Evolutionary conservation across 1,140 invertebrate species (phyloP), one percentile per base, ranked within the genome.

Genomic region (Theocolax elegans): DNA sequence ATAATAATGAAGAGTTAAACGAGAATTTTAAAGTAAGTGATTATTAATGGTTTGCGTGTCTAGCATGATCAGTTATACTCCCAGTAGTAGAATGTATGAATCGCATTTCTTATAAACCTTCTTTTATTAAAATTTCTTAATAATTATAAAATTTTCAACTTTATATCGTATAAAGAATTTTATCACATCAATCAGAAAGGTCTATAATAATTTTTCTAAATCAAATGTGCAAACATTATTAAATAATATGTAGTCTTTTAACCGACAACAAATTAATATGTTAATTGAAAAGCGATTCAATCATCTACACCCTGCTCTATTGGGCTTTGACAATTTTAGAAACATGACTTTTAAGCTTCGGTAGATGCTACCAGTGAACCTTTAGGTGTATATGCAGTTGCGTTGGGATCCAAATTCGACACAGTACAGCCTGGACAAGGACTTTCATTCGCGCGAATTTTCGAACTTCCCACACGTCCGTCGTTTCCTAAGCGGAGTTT

Each of bases 321-420:
- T 63, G 65, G 74, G 71, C 49, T 75, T 71, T 72, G 71, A 70
- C 51, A 67, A 75, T 72, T 64, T 73, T 49, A 76, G 53, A 73
- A 73, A 67, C 46, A 51, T 58, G 60, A 54, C 40, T 77, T 79
- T 86, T 78, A 87, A 82, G 88, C 88, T 85, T 89, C 89, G 31
- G 89, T 89, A 51, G 88, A 89, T 60, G 88, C 83, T 70, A 89
- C 84, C 40, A 89, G 79, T 54, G 84, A 87, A 72, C 88, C 86
- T 82, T 95, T 94, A 54, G 95, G 95, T 63, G 94, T 97, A 85
- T 97, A 97, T 72, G 93, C 94, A 68, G 92, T 92, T 66, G 95
- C 95, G 86, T 97, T 96, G 49, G 95, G 95, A 87, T 97, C 95
- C 67, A 97, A 89, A 73, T 90, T 93, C 15, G 93, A 94, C 54